These are phyloP conservation scores for Danaus chrysippus DNA, from an alignment of 2,888 invertebrate species.

Conservation along the genomic window DNA sequence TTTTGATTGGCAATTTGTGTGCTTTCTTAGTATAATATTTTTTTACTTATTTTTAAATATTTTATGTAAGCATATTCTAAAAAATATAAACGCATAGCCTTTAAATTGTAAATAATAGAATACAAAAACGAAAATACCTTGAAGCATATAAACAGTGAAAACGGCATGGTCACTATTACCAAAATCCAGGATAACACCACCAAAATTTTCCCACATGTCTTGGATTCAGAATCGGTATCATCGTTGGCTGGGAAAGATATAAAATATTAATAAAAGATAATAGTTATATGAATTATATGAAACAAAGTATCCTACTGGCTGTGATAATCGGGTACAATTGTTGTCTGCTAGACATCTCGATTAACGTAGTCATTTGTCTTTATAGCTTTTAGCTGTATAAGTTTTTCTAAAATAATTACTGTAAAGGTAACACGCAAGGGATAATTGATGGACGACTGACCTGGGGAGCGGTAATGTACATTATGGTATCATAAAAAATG, in stretches of 20 bases:
- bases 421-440: conserved; percentile 36
- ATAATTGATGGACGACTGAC: conserved; percentile 39
- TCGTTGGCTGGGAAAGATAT: conserved; percentile 65
- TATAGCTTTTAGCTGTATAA: conserved; percentile 9
- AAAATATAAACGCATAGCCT: not conserved
- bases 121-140: conserved; percentile 83
- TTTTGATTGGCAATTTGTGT: too few relatives aligned
- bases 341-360: conserved; percentile 69
- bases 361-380: conserved; percentile 42
- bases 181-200: conserved; percentile 90
- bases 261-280: not conserved
- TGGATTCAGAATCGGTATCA: conserved; percentile 80
- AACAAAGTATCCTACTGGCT: conserved; percentile 36
- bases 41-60: too few relatives aligned
- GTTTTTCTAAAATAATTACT: conserved; percentile 22
- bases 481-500: conserved; percentile 48
- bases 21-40: too few relatives aligned
- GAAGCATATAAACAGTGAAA: conserved; percentile 94
- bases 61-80: not conserved
- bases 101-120: not conserved
- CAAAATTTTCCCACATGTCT: conserved; percentile 90
- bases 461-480: conserved; percentile 18
- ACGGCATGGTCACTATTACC: conserved; percentile 92
- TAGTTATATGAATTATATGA: conserved; percentile 8
- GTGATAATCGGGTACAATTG: conserved; percentile 60